Evolutionary conservation across 2,797 vertebrate species (phyloP).

Genomic region (Protonibea diacanthus): DNA sequence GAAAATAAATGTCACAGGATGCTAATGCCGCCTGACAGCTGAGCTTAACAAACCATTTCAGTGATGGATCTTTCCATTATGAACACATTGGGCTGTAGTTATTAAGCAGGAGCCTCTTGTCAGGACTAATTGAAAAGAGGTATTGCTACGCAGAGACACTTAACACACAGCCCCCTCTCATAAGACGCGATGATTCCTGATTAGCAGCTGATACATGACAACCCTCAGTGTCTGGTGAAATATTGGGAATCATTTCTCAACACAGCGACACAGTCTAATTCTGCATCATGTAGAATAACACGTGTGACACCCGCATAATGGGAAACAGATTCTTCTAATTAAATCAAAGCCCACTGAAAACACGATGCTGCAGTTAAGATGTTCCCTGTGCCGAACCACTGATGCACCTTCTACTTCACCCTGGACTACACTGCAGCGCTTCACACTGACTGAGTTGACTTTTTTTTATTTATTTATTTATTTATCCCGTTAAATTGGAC

Average conservation of each 20-base stretch:
- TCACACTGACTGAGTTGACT: not conserved
- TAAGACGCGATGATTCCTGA: not conserved
- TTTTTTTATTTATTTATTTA: not conserved
- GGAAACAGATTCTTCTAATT: not conserved
- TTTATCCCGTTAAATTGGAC: not conserved
- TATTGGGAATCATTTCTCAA: not conserved
- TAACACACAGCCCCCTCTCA: constrained; percentile 6
- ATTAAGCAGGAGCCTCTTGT: not conserved
- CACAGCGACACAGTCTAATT: not conserved
- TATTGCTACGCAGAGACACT: constrained; percentile 1
- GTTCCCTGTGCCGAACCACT: not conserved
- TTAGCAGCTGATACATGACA: not conserved
- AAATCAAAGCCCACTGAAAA: not conserved
- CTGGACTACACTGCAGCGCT: not conserved
- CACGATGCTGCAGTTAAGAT: not conserved
- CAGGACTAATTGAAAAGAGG: constrained; percentile 15
- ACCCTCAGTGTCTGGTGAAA: not conserved
- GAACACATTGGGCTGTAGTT: constrained; percentile 1
- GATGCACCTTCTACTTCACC: not conserved
- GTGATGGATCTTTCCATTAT: constrained; percentile 12
- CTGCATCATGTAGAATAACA: not conserved
- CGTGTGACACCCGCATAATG: not conserved
- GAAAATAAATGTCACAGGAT: not conserved
- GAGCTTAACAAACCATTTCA: not conserved
- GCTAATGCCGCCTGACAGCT: constrained; percentile 25